A percentile compares a stretch with the other conserved stretches of the same genome.
phyloP scores from a whole-genome alignment of 2,888 invertebrate genomes.

The Spatulosminthurus flaviceps region DNA sequence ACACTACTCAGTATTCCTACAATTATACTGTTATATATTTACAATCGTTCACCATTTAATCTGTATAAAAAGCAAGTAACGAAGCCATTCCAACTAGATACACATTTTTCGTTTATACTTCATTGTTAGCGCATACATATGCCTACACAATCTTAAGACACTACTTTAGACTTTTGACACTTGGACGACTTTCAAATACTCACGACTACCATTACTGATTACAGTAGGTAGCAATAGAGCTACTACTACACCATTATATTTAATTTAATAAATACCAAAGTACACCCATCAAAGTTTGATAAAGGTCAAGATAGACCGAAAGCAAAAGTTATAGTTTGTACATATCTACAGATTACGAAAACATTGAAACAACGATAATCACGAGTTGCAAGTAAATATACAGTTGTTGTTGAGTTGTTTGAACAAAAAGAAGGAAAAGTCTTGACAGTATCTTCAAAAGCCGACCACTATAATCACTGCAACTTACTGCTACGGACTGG shows the following conservation, averaged over 20 bases:
- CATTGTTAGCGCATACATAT: neutral
- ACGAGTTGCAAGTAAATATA: too few relatives aligned
- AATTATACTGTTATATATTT: too few relatives aligned
- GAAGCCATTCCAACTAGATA: conserved; percentile 18
- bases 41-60: neutral
- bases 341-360: neutral
- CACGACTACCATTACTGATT: neutral
- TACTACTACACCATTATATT: too few relatives aligned
- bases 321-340: neutral
- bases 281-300: neutral
- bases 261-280: too few relatives aligned
- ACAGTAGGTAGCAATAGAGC: too few relatives aligned
- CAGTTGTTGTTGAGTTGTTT: too few relatives aligned
- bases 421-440: neutral
- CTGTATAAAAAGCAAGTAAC: neutral
- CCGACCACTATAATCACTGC: neutral
- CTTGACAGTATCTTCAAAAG: conserved; percentile 18
- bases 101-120: neutral
- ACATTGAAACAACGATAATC: neutral
- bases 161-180: conserved; percentile 7
- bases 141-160: neutral
- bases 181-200: conserved; percentile 2
- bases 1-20: too few relatives aligned
- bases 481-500: neutral
- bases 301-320: conserved; percentile 6